Percentiles rank a stretch among this genome's conserved stretches.
Evolutionary conservation across 2,113 vertebrate species (phyloP).

Genomic region (Oncorhynchus keta): DNA sequence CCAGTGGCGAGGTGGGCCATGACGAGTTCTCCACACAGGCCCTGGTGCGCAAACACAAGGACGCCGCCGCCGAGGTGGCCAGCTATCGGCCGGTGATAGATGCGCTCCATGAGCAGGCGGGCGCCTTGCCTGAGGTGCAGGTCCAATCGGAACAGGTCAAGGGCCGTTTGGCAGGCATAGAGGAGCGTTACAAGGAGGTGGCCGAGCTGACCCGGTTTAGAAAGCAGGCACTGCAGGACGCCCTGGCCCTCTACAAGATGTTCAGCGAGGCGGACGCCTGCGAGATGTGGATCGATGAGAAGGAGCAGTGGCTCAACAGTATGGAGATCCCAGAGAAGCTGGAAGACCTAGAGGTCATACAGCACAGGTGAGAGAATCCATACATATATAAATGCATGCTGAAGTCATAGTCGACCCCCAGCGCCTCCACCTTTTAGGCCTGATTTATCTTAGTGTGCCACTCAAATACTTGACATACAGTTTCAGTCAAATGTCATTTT

Average conservation of each 20-base stretch:
- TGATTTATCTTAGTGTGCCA: too few relatives aligned
- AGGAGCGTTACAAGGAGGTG: conserved; percentile 89
- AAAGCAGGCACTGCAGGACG: conserved; percentile 88
- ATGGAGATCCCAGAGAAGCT: conserved; percentile 90
- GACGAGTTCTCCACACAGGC: conserved; percentile 96
- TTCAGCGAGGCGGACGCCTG: conserved; percentile 87
- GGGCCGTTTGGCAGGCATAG: conserved; percentile 79
- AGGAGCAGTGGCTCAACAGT: conserved; percentile 87
- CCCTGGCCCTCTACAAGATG: conserved; percentile 88
- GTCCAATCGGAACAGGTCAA: conserved; percentile 77
- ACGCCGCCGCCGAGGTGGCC: conserved; percentile 86
- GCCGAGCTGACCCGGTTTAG: conserved; percentile 81
- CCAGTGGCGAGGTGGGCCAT: conserved; percentile 89
- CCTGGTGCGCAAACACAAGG: conserved; percentile 93
- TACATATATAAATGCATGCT: neutral
- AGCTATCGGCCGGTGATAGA: conserved; percentile 88
- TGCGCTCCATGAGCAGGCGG: conserved; percentile 84
- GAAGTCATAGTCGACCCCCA: neutral
- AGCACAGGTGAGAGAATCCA: conserved; percentile 79
- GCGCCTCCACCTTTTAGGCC: too few relatives aligned
- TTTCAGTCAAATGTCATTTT: too few relatives aligned
- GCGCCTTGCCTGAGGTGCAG: conserved; percentile 76
- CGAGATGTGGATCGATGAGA: conserved; percentile 88
- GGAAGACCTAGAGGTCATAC: conserved; percentile 89
- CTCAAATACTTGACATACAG: too few relatives aligned